phyloP scores from a whole-genome alignment of 2,113 vertebrate species.

The Nansenia antarctica region DNA sequence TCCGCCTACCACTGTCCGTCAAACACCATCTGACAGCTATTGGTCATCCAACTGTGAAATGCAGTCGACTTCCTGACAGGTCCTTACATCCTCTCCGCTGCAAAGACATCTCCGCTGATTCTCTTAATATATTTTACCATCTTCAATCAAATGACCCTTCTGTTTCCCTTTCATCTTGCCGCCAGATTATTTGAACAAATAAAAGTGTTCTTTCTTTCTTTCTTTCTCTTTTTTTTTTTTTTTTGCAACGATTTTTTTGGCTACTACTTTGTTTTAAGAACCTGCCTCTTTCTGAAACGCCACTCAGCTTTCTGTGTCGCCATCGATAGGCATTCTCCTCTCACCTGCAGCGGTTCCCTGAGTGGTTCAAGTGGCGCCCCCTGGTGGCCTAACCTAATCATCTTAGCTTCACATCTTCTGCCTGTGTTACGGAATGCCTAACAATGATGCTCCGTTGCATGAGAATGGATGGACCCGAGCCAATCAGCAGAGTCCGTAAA shows the following conservation, averaged over 20 bases:
- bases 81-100: conserved; percentile 45
- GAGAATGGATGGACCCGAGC: conserved; percentile 45
- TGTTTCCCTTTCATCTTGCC: conserved; percentile 14
- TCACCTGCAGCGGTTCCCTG: conserved; percentile 31
- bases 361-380: conserved; percentile 51
- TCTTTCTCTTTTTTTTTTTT: too few species aligned
- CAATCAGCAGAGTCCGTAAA: conserved; percentile 37
- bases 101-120: conserved; percentile 21
- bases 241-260: conserved; percentile 14
- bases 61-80: conserved; percentile 44
- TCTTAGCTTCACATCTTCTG: conserved; percentile 43
- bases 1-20: conserved; percentile 35
- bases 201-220: too few species aligned
- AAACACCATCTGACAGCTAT: conserved; percentile 44
- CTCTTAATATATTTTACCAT: conserved; percentile 17
- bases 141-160: too few species aligned
- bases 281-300: conserved; percentile 33
- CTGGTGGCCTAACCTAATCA: conserved; percentile 51
- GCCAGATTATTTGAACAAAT: conserved; percentile 7
- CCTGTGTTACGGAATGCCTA: conserved; percentile 39
- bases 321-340: conserved; percentile 16
- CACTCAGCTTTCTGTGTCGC: conserved; percentile 13
- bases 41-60: conserved; percentile 66
- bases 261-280: conserved; percentile 19
- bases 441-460: conserved; percentile 39